These are phyloP conservation scores for Dendronephthya gigantea DNA, from an alignment of 64 coral and sea anemone species.

Conservation along the genomic window DNA sequence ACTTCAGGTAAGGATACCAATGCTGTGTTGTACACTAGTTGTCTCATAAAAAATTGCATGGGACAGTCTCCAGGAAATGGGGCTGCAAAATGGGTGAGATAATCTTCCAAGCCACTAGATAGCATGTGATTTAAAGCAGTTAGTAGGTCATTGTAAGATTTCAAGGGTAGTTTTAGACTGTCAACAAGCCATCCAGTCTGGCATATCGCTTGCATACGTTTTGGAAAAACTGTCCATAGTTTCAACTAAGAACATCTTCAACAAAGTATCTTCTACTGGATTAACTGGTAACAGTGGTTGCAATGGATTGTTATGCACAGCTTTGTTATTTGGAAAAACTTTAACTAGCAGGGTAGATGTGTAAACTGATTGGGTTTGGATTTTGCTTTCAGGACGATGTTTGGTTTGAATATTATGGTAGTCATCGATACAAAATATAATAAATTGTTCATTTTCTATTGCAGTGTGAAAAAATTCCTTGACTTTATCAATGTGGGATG, in stretches of 20 bases:
- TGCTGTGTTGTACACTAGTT: too few species aligned
- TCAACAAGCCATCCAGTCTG: neutral
- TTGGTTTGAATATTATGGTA: slow-evolving; percentile 9
- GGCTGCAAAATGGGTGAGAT: neutral
- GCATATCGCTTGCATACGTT: slow-evolving; percentile 1
- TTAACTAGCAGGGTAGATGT: neutral
- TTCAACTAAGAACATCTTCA: neutral
- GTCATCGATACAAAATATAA: slow-evolving; percentile 13
- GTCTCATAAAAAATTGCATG: neutral
- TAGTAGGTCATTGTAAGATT: neutral
- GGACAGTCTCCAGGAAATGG: neutral
- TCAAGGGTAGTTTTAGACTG: neutral
- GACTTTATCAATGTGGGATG: neutral
- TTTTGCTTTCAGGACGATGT: neutral
- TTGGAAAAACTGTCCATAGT: neutral
- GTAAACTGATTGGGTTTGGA: neutral
- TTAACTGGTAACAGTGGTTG: neutral
- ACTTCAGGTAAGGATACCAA: too few species aligned
- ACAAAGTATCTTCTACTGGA: neutral
- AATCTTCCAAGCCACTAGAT: neutral
- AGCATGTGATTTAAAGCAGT: neutral
- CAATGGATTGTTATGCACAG: neutral
- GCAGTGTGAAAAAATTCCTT: slow-evolving; percentile 2
- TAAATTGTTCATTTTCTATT: neutral
- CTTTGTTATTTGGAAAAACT: neutral